Evolutionary conservation across 1,140 invertebrate species (phyloP).

Genomic region (Drosophila arawakana): DNA sequence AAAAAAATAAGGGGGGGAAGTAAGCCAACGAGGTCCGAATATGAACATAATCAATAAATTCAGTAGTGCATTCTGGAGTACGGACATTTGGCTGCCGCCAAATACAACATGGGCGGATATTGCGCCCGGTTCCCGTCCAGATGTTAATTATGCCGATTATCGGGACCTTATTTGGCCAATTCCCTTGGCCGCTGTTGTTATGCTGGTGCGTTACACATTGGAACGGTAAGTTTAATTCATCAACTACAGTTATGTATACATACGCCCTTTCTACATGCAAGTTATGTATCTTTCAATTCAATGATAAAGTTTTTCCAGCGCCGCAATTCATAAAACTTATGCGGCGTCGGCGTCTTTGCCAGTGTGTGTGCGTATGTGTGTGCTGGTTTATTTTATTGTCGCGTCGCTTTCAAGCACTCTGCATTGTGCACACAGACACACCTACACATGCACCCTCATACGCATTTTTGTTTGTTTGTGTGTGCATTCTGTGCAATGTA

Average conservation of each 20-base stretch:
- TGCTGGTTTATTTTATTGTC: conserved; percentile 8
- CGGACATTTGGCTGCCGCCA: conserved; percentile 94
- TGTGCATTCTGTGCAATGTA: conserved; percentile 56
- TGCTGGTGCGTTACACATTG: conserved; percentile 90
- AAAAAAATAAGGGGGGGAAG: not conserved
- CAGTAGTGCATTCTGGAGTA: conserved; percentile 90
- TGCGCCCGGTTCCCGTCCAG: conserved; percentile 90
- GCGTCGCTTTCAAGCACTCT: conserved; percentile 38
- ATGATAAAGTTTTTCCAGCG: conserved; percentile 19
- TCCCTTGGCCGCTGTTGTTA: conserved; percentile 91
- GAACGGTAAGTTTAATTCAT: conserved; percentile 88
- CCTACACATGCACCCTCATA: conserved; percentile 23
- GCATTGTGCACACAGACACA: conserved; percentile 36
- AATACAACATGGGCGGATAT: conserved; percentile 96
- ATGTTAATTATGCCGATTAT: conserved; percentile 92
- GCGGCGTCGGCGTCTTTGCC: conserved; percentile 34
- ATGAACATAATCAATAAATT: conserved; percentile 77
- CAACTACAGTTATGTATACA: conserved; percentile 12
- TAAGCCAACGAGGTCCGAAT: not conserved
- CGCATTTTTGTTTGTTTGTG: conserved; percentile 31
- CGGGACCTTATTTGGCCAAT: conserved; percentile 93
- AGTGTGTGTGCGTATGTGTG: conserved; percentile 21
- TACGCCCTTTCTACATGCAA: conserved; percentile 37
- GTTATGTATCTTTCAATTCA: too few relatives aligned
- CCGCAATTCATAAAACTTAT: conserved; percentile 51